Base-by-base conservation (phyloP, 23 tunicate genomes). In the Ascidia mentula region DNA sequence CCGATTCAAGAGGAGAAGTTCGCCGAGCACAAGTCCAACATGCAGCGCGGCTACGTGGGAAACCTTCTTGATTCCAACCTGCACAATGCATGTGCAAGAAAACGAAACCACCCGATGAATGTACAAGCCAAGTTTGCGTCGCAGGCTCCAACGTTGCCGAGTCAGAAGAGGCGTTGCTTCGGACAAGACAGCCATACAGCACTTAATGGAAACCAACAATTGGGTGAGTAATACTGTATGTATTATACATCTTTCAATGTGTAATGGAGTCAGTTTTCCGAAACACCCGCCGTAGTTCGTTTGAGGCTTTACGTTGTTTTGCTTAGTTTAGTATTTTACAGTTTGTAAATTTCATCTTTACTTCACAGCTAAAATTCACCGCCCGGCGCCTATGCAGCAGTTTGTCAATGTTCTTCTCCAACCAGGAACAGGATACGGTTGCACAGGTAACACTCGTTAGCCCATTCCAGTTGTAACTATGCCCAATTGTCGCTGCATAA, bases 31-130 rank as follows among this genome's bases (percentile, higher is more conserved):
- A 40, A 34, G 40, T 65, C 40, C 9, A 77, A 77, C 40, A 38
- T 85, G 78, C 78, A 75, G 30, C 87, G 87, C 0, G 87, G 78
- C 0, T 82, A 24, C 36, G 60, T 83, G 38, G 80, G 40, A 20
- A 28, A 24, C 36, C 46, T 32, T 6, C 60, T 18, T 61, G 24
- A 34, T 22, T 26, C 73, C 15, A 46, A 71, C 13, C 65, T 53
- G 46, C 40, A 35, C 78, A 6, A 1, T 0, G 78, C 78, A 1
- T 35, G 38, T 8, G 45, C 78, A 6, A 24, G 78, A 6, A 74
- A 74, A 36, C 78, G 81, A 22, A 31, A 79, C 69, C 34, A 45
- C 70, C 33, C 31, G 72, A 77, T 1, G 45, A 33, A 40, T 5
- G 79, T 46, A 45, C 35, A 22, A 30, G 35, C 24, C 38, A 36